Evolutionary conservation across 2,797 vertebrate genomes (phyloP).

Genomic region (Peromyscus eremicus): DNA sequence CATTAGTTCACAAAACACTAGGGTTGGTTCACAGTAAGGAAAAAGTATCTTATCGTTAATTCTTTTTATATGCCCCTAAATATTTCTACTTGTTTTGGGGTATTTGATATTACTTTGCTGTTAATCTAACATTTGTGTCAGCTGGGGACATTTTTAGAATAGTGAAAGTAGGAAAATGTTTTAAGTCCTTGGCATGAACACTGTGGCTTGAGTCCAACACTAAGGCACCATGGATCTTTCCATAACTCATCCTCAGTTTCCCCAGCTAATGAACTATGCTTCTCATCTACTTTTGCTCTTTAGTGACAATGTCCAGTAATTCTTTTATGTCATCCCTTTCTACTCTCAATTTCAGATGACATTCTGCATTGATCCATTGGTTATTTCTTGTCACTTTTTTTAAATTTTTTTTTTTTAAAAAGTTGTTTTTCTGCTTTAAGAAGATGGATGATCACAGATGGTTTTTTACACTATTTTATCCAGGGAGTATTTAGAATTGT

Average conservation of each 20-base stretch:
- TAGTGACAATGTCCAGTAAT: background rate
- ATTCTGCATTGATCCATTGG: background rate
- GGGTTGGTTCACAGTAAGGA: background rate
- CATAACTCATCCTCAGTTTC: background rate
- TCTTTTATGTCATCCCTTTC: background rate
- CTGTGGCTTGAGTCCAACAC: background rate
- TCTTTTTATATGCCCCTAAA: background rate
- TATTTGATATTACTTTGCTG: conserved; percentile 35
- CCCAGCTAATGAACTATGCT: background rate
- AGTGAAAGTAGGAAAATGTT: background rate
- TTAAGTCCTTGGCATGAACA: background rate
- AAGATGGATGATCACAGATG: background rate
- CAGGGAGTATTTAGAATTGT: background rate
- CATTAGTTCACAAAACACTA: background rate
- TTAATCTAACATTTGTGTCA: background rate
- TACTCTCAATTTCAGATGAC: conserved; percentile 7
- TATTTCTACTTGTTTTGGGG: background rate
- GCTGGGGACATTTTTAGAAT: background rate
- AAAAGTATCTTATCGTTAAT: conserved; percentile 20
- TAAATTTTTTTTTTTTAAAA: background rate
- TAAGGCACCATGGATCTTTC: background rate
- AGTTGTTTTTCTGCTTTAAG: background rate
- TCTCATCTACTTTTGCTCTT: background rate
- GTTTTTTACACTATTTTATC: background rate
- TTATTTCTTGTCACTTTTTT: background rate